Evolutionary conservation across 2,797 vertebrate species (phyloP), one percentile per base, ranked within the genome.

Genomic region (Cirrhinus molitorella): DNA sequence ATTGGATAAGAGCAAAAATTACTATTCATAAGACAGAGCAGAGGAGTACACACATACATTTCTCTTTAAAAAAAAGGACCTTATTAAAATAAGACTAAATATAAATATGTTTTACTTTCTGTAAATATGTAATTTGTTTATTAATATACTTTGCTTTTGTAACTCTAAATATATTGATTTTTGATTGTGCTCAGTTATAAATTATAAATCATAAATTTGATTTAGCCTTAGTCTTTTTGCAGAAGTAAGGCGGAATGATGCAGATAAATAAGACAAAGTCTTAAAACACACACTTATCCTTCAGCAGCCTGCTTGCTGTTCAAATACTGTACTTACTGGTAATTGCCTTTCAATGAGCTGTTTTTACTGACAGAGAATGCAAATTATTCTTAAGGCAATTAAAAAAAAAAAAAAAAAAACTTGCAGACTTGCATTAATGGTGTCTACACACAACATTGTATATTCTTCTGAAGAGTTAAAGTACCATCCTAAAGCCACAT

Each of bases 321-420:
- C 19, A 67, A 61, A 63, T 43, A 21, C 53, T 55, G 31, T 43
- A n/a, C 72, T 68, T 57, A 31, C 16, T 37, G 47, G 43, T n/a
- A 76, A 83, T 67, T 76, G 72, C 71, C n/a, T 45, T 74, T 78
- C 40, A 59, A 37, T 9, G 49, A 43, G 28, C 12, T 68, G 68
- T 17, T 70, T 70, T 25, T 40, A 63, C 51, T 19, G 10, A 31
- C 72, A 21, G 17, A 67, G 37, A 74, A 83, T 28, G 5, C 37
- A 9, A 57, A 23, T 78, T 83, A 61, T 70, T 70, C 25, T 55
- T 9, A 68, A 78, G 73, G n/a, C 49, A 43, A 40, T 17, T 51
- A n/a, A 17, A 28, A 63, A 23, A 34, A 34, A 40, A 25, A 21
- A 37, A 25, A 43, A 61, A 37, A n/a, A n/a, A n/a, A n/a, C n/a